These are phyloP conservation scores for Aurelia sp. DNA, from an alignment of 30 jellyfish, hydroid and myxozoan species.

Conservation along the genomic window DNA sequence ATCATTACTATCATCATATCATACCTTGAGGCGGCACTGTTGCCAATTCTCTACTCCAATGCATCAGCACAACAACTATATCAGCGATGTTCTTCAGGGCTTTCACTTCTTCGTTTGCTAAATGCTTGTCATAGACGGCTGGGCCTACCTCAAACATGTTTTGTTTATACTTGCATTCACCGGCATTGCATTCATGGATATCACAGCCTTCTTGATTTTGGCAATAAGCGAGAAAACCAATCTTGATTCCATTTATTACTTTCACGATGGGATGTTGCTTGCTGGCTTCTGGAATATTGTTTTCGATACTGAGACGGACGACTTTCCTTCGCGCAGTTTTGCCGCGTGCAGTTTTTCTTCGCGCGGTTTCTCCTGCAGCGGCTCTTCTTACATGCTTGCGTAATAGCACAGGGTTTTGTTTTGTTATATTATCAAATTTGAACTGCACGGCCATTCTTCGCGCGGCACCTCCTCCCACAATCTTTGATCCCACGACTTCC, in stretches of 20 bases:
- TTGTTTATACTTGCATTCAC: neutral
- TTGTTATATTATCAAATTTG: no score
- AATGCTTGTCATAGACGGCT: constrained; percentile 6
- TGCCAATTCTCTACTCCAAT: constrained; percentile 83
- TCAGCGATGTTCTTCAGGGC: constrained; percentile 60
- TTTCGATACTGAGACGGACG: neutral
- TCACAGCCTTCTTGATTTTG: constrained; percentile 62
- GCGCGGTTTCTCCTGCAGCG: no score
- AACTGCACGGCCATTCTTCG: no score
- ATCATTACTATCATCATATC: no score
- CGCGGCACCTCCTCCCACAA: no score
- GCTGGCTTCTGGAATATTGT: neutral
- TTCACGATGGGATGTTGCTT: constrained; percentile 64
- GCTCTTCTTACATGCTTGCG: no score
- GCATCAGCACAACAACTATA: constrained; percentile 69
- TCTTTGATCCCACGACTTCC: no score
- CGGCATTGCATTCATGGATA: constrained; percentile 3
- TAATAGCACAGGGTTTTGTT: no score
- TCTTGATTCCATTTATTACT: constrained; percentile 69
- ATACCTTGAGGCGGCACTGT: constrained; percentile 72
- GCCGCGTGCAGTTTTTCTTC: no score
- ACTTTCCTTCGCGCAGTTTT: no score
- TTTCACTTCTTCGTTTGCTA: constrained; percentile 13
- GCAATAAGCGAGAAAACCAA: constrained; percentile 85
- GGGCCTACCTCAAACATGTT: constrained; percentile 18